Evolutionary conservation across 2,797 vertebrate genomes (phyloP), one percentile per base, ranked within the genome.

Genomic region (Delichon dasypus): DNA sequence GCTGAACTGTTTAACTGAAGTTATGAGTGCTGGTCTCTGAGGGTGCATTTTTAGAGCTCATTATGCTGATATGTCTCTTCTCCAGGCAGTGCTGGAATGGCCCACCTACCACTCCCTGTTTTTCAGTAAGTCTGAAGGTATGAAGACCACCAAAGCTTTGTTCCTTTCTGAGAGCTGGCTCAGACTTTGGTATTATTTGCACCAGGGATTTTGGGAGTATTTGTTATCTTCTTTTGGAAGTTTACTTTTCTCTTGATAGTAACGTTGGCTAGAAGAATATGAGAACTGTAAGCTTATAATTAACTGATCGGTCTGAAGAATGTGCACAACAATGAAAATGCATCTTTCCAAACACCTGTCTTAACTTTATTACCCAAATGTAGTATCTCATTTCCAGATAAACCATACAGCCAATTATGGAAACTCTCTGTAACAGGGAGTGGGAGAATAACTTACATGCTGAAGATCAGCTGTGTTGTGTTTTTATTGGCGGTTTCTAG

Each of bases 131-230:
- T 82, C 70, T 72, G 42, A 82, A 93, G 57, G 36, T 32, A 85
- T 76, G 61, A 92, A 89, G 93, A 96, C 87, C 93, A 95, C 89
- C 91, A 92, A 74, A 73, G 84, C 61, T 95, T 90, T 90, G 51
- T 57, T 91, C 60, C 44, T 89, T 77, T 80, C 67, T 94, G 67
- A 86, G 67, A 90, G 53, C 2, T 97, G 75, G 62, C 78, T 85
- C 32, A 38, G 67, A 36, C 61, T 77, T 62, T 13, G 40, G n/a
- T 74, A 61, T 73, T 71, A 53, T 76, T 93, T 90, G 45, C 91
- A 65, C 57, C 15, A 78, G 73, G 75, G 76, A 70, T 78, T 93
- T 87, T 57, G 70, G n/a, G 86, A 90, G 64, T 83, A 70, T 40
- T 93, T 92, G 32, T 86, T 89, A 58, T 66, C 73, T 86, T 88